phyloP scores from a whole-genome alignment of 2,888 invertebrate species.

The Temnothorax unifasciatus region DNA sequence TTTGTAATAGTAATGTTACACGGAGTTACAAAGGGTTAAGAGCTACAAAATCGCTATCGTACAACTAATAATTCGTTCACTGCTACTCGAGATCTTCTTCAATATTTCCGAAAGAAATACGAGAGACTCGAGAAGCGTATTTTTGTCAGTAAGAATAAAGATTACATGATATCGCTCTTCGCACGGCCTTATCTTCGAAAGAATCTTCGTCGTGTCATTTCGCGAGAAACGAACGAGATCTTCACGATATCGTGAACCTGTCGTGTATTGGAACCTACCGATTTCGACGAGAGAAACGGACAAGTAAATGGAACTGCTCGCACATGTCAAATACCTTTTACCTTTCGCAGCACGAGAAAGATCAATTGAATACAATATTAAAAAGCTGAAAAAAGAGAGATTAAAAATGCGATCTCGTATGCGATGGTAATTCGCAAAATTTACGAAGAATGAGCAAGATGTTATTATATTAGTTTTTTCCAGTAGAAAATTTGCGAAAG shows the following conservation, averaged over 20 bases:
- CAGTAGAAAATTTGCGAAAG: slow-evolving; percentile 9
- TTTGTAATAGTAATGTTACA: too few species aligned
- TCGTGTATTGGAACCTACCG: neutral
- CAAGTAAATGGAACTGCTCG: slow-evolving; percentile 8
- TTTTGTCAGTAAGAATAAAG: slow-evolving; percentile 21
- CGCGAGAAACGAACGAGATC: slow-evolving; percentile 28
- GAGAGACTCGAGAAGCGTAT: slow-evolving; percentile 60
- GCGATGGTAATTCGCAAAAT: neutral
- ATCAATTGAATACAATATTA: neutral
- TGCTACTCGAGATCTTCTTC: slow-evolving; percentile 46
- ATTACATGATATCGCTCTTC: slow-evolving; percentile 30
- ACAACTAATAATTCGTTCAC: neutral
- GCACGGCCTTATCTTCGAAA: neutral
- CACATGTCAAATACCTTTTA: slow-evolving; percentile 7
- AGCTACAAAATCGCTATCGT: neutral
- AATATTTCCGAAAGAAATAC: slow-evolving; percentile 70
- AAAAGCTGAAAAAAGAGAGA: neutral
- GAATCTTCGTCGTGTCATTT: slow-evolving; percentile 41
- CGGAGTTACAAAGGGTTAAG: too few species aligned
- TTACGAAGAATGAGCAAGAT: neutral
- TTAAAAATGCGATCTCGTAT: neutral
- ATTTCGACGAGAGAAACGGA: slow-evolving; percentile 11
- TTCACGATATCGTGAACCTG: slow-evolving; percentile 4
- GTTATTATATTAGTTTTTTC: neutral
- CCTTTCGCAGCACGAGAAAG: neutral